Percentiles rank a stretch among this genome's conserved stretches.
Conservation (phyloP, 2,113 vertebrate species). For the Pongo abelii region DNA sequence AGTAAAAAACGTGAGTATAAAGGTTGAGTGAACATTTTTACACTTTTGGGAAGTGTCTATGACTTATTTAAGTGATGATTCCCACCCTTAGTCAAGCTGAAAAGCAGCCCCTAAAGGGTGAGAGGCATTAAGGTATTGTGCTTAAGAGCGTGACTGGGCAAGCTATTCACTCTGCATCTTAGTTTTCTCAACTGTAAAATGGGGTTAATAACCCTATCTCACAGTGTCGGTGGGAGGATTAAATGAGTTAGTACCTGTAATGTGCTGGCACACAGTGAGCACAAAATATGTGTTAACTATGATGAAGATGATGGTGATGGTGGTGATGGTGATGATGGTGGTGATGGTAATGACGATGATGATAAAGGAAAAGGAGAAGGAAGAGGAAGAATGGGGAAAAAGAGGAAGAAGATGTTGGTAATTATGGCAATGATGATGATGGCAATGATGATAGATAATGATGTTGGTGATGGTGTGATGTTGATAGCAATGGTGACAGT, state of each 20-base stretch:
- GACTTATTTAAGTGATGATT: neutral
- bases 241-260: neutral
- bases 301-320: neutral
- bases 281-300: no score
- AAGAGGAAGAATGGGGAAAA: neutral
- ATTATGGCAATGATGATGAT: neutral
- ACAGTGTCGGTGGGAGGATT: neutral
- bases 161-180: neutral
- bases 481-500: no score
- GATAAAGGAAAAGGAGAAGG: neutral
- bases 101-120: neutral
- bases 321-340: accelerated
- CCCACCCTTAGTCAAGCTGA: neutral
- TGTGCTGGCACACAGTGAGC: no score
- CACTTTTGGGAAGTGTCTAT: neutral
- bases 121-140: neutral
- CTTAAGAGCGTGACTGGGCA: no score
- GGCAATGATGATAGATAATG: neutral
- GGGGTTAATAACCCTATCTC: neutral
- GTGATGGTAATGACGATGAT: neutral
- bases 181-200: neutral
- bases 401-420: neutral
- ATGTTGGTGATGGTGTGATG: neutral
- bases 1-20: neutral
- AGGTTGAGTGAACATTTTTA: neutral